Evolutionary conservation across 2,113 vertebrate species (phyloP), one percentile per base, ranked within the genome.

Genomic region (Tiliqua scincoides): DNA sequence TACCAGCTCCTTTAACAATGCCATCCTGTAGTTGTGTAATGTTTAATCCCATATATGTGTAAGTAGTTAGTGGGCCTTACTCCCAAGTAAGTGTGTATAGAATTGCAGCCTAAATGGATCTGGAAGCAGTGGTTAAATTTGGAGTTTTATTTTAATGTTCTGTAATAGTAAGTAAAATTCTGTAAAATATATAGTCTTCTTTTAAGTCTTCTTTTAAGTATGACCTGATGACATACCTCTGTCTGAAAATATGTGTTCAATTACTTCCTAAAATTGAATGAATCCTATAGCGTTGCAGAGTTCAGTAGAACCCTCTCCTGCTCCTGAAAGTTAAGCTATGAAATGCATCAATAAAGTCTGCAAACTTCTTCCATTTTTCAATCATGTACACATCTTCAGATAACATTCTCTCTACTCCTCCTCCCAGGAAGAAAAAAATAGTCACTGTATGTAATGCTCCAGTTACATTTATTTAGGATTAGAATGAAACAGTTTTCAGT

Each of bases 401-500:
- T 74, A 79, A 72, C 83, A 84, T 91, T 14, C 68, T 86, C 59
- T 37, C 23, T 21, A 15, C 21, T 2, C 5, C 8, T 83, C 74
- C 72, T 32, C 21, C 61, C 72, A 48, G 12, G 0, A 52, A 40
- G 85, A 68, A 82, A 79, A 48, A 68, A 27, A 68, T 0, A 68
- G 12, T 6, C 2, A 70, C 88, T 52, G 17, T 59, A 59, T 87
- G 10, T 72, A 43, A 37, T 37, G 79, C 75, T 84, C 32, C 0
- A 23, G 76, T 70, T 90, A 86, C 59, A 59, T 83, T 91, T 91
- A 40, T 67, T 89, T 88, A 79, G 23, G 65, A 85, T 87, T 83
- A 87, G 85, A 88, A 85, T 72, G 43, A 83, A 93, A 62, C 85
- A 65, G 61, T 80, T 93, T 92, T 87, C 57, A 84, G 21, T 37